A percentile compares a stretch with the other conserved stretches of the same genome.
Evolutionary conservation across 2,888 invertebrate species (phyloP).

Genomic region (Chrysotoxum bicinctum): DNA sequence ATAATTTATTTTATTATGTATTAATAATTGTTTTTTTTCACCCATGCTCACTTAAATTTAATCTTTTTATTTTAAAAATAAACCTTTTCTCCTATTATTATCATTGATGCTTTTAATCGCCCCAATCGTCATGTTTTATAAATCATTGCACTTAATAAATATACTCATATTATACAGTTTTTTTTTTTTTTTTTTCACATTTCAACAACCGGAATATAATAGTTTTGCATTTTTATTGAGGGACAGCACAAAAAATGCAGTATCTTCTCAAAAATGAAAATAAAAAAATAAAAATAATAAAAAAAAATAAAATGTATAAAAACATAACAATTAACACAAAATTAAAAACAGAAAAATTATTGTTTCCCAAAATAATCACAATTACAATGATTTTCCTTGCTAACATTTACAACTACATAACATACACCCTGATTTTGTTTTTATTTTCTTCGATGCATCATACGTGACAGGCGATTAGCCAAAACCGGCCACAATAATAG

Average conservation of each 20-base stretch:
- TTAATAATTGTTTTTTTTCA: conserved; percentile 23
- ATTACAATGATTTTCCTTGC: conserved; percentile 48
- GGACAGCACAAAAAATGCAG: conserved; percentile 56
- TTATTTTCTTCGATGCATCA: conserved; percentile 57
- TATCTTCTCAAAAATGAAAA: conserved; percentile 24
- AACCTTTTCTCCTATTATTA: conserved; percentile 8
- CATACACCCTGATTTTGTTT: neutral
- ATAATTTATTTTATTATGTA: neutral
- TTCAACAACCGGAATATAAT: conserved; percentile 54
- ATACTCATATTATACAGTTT: conserved; percentile 14
- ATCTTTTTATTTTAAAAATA: conserved; percentile 28
- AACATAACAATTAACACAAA: conserved; percentile 7
- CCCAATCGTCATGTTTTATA: conserved; percentile 24
- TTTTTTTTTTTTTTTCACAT: conserved; percentile 32
- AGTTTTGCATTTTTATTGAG: conserved; percentile 25
- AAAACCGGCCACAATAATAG: conserved; percentile 79
- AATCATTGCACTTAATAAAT: conserved; percentile 22
- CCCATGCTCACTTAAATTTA: conserved; percentile 38
- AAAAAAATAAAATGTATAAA: conserved; percentile 22
- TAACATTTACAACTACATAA: conserved; percentile 3
- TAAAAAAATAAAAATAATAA: conserved; percentile 26
- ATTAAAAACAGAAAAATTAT: neutral
- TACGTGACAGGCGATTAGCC: conserved; percentile 46
- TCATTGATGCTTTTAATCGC: neutral
- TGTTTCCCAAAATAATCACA: conserved; percentile 48